A percentile compares a stretch with the other conserved stretches of the same genome.
Conservation (phyloP, 2,113 vertebrate genomes). For the Cochlearius cochlearius region DNA sequence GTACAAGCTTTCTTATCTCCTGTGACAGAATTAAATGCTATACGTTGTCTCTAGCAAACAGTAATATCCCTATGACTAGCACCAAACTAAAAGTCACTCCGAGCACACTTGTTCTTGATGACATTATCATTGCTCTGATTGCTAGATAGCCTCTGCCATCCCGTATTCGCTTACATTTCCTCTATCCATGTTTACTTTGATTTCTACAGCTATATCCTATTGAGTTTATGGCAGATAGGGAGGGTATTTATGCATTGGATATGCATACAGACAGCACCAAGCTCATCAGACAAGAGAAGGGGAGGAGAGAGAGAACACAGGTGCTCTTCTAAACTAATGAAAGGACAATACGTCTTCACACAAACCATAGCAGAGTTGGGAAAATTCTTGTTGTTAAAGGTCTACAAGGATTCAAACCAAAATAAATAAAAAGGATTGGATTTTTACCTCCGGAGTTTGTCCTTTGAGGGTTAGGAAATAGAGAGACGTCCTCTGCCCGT, state of each 20-base stretch:
- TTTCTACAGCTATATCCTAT: background rate
- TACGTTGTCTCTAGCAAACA: background rate
- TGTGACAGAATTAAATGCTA: background rate
- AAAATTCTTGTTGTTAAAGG: background rate
- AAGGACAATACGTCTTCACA: background rate
- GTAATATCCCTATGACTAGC: background rate
- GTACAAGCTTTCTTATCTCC: background rate
- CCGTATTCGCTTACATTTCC: background rate
- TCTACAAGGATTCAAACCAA: background rate
- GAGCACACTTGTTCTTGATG: background rate
- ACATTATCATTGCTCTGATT: background rate
- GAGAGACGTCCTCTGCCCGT: background rate
- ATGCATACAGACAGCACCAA: background rate
- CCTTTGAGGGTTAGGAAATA: background rate
- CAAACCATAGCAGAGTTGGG: background rate
- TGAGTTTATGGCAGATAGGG: background rate
- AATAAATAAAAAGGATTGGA: background rate
- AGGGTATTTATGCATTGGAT: background rate
- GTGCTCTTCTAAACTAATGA: background rate
- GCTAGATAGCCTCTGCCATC: background rate
- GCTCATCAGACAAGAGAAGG: background rate
- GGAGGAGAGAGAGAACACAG: background rate
- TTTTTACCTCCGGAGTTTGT: background rate
- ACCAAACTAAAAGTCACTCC: background rate
- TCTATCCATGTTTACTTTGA: background rate